phyloP scores from a whole-genome alignment of 2,113 vertebrate genomes.

The Pyrgilauda ruficollis region DNA sequence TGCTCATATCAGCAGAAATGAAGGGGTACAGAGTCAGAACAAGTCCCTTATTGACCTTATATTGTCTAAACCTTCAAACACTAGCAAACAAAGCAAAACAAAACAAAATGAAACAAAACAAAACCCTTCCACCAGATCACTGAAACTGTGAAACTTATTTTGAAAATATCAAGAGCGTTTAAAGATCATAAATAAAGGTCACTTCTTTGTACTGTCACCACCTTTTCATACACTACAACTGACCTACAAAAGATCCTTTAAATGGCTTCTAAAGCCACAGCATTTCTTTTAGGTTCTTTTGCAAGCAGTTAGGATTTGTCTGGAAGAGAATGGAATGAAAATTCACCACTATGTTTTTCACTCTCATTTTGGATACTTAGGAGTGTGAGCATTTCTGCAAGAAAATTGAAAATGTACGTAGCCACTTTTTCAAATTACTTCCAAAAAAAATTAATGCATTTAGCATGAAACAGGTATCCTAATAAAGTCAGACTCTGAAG shows the following conservation, averaged over 20 bases:
- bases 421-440: conserved; percentile 24
- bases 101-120: not conserved
- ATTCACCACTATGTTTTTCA: conserved; percentile 16
- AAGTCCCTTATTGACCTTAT: conserved; percentile 32
- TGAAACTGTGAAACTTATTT: conserved; percentile 6
- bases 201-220: conserved; percentile 13
- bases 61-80: conserved; percentile 53
- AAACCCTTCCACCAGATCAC: not conserved
- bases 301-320: conserved; percentile 42
- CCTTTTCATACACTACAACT: conserved; percentile 22
- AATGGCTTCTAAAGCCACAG: conserved; percentile 30
- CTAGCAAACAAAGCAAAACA: not conserved
- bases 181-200: conserved; percentile 60
- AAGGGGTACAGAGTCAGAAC: conserved; percentile 26
- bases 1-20: conserved; percentile 33
- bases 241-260: conserved; percentile 56
- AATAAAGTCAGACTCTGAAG: conserved; percentile 2
- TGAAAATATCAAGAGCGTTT: conserved; percentile 45
- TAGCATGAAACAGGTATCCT: conserved; percentile 4
- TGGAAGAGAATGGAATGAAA: conserved; percentile 34
- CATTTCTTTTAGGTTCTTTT: conserved; percentile 14
- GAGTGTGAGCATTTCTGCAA: conserved; percentile 19
- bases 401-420: not conserved
- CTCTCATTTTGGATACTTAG: not conserved
- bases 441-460: conserved; percentile 15